Base-by-base conservation (phyloP, 2,113 vertebrate genomes). In the Mus musculus region DNA sequence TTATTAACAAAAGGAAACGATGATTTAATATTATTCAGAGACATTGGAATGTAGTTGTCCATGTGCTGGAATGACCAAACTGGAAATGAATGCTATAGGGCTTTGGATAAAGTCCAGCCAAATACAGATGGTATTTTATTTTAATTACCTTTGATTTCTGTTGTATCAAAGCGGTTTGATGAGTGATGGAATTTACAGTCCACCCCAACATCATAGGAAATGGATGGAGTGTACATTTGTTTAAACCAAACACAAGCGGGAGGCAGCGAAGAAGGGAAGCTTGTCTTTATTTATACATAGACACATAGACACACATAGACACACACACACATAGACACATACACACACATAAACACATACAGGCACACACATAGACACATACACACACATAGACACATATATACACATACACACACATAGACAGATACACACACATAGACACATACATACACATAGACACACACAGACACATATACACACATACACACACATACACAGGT, bases 101-200 rank as follows among this genome's bases (percentile, higher is more conserved):
- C 93, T 97, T 93, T 76, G 69, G 96, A 96, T 77, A 54, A 76
- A 90, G 93, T 77, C 84, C 88, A 42, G 76, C 95, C 12, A 0
- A 54, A 96, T 91, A 76, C 97, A 98, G 98, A 98, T 98, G 98
- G 93, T 84, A 87, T 95, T 95, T 90, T 96, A 96, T 95, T 95
- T 95, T 82, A 0, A 97, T 98, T 96, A 97, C 97, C 95, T 91
- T 59, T 73, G 81, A 88, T 84, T 78, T 78, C 52, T 80, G 19
- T 46, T 89, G 75, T 89, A 30, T 93, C 86, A 73, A 90, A 86
- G 39, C 19, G 36, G 82, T 95, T 94, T 52, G 56, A 85, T 90
- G 93, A 95, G 36, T 63, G 89, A 19, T 90, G 72, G 95, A 94
- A 92, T 97, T 97, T 93, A 89, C 42, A 36, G 9, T 69, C 73